Evolutionary conservation across 2,888 invertebrate species (phyloP), one percentile per base, ranked within the genome.

Genomic region (Chaetoderma sp.): DNA sequence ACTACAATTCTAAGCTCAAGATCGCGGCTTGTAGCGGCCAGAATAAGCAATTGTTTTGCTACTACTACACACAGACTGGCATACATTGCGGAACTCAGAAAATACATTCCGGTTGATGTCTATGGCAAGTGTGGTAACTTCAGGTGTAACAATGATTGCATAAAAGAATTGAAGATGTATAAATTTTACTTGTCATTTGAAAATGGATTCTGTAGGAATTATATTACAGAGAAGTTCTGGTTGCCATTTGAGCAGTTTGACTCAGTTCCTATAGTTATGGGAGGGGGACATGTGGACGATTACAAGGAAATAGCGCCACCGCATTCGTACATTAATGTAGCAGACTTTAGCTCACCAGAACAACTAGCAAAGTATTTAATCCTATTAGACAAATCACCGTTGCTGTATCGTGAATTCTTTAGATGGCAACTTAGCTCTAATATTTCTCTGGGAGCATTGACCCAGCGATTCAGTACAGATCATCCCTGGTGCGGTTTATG

Each of bases 171-270:
- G 52, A 33, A 28, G 32, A 28, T 32, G 21, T 52, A 52, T 30
- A 52, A 52, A 28, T 52, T 52, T 30, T 52, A 30, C 10, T 21
- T 52, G 52, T 28, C 52, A 3, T 52, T 52, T 52, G 52, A 52
- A 52, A 52, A 52, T 33, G 32, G 52, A n/a, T 2, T 32, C 32
- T 52, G 52, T 52, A 28, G 52, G 8, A 52, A 23, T 21, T 52
- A 52, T 30, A 52, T 52, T 4, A 52, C 52, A 28, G 52, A 52
- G 32, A 52, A 52, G 21, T 32, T 52, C 4, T 52, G 52, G 52
- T 33, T 28, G 16, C 32, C 52, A 4, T 8, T 52, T 16, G 52
- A n/a, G 27, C 32, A 52, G 32, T 52, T 28, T 28, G 32, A 52
- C 10, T 16, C 52, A 4, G 52, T 52, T 30, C 52, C 52, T 30